Percentiles rank a stretch among this genome's conserved stretches.
These are phyloP conservation scores for Cathartes aura DNA, from an alignment of 2,113 vertebrate genomes.

Conservation along the genomic window DNA sequence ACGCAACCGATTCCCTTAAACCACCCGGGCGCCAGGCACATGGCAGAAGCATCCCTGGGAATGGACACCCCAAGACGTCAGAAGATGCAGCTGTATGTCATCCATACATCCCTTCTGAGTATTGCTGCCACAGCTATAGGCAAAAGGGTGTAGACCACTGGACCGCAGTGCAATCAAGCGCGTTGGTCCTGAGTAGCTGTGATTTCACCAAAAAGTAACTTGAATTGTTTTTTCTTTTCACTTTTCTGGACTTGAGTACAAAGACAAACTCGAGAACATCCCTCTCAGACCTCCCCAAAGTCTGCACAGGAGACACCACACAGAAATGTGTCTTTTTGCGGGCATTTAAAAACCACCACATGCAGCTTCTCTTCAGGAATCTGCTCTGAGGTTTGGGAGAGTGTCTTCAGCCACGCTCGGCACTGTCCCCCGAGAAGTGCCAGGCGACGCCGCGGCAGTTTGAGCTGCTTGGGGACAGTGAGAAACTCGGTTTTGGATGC, in stretches of 20 bases:
- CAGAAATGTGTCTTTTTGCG: background rate
- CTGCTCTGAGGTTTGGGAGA: background rate
- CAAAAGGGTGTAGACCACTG: background rate
- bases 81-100: background rate
- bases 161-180: accelerated
- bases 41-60: background rate
- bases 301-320: background rate
- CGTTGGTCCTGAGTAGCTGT: accelerated
- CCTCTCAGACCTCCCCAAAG: background rate
- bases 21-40: accelerated
- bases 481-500: background rate
- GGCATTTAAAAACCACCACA: background rate
- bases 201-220: background rate
- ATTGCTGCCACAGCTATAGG: background rate
- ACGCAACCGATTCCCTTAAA: background rate
- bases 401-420: accelerated
- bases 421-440: background rate
- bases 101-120: background rate
- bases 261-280: background rate
- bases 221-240: background rate
- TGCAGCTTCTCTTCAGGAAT: accelerated
- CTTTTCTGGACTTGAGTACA: background rate
- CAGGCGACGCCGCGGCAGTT: accelerated
- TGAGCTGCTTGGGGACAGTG: accelerated
- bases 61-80: accelerated